These are phyloP conservation scores for Brachyopa scutellaris DNA, from an alignment of 2,888 invertebrate genomes.

Conservation along the genomic window DNA sequence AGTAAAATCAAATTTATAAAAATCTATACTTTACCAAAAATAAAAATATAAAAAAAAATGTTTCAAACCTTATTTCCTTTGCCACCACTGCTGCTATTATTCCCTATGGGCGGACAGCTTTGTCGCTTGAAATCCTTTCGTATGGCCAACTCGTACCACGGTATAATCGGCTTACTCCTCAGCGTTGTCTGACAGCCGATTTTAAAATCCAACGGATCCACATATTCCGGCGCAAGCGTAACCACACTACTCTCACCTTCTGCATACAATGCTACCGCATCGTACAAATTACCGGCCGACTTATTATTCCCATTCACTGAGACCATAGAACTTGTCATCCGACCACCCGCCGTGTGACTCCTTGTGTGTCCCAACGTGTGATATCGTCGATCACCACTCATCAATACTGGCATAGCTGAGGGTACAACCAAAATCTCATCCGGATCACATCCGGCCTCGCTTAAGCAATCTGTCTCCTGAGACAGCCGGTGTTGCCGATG, in stretches of 20 bases:
- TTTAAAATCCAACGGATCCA: conserved; percentile 85
- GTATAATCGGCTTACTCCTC: conserved; percentile 87
- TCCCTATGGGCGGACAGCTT: conserved; percentile 88
- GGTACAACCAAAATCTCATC: conserved; percentile 79
- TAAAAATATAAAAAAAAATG: conserved; percentile 4
- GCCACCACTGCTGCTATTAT: conserved; percentile 73
- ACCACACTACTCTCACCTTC: conserved; percentile 71
- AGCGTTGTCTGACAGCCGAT: conserved; percentile 87
- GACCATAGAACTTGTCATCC: conserved; percentile 77
- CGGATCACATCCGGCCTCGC: conserved; percentile 75
- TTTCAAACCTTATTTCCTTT: conserved; percentile 78
- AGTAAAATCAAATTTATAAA: not conserved
- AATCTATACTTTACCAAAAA: not conserved
- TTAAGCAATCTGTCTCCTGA: conserved; percentile 44
- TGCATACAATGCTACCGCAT: conserved; percentile 75
- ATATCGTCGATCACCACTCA: conserved; percentile 79
- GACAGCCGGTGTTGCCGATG: conserved; percentile 57
- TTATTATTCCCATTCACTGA: conserved; percentile 75
- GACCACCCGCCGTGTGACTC: conserved; percentile 79
- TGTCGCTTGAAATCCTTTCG: conserved; percentile 88
- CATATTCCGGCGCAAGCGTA: conserved; percentile 79
- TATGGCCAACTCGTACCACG: conserved; percentile 95
- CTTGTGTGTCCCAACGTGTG: conserved; percentile 81
- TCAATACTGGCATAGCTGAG: conserved; percentile 80
- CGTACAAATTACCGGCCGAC: conserved; percentile 80